Base-by-base conservation (phyloP, 2,113 vertebrate species). In the Aramus guarauna region DNA sequence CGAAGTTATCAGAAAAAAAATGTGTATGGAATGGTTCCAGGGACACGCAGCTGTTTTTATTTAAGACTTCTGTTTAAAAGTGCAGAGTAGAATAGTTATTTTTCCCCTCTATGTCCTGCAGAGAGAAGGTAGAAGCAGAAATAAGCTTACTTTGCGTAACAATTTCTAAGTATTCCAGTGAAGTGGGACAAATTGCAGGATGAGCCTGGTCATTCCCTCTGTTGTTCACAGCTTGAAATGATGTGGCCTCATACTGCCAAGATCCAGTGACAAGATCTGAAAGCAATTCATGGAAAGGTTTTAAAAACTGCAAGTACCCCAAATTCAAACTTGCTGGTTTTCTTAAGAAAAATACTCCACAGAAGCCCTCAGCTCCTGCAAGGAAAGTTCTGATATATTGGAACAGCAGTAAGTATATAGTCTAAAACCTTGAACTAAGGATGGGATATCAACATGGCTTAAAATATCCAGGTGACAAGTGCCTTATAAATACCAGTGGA, bases 181-280 rank as follows among this genome's bases (percentile, higher is more conserved):
- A 91, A 83, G 64, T 79, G 92, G 85, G 82, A 83, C 43, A 92
- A 97, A 95, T 67, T 82, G 36, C 52, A 84, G 73, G 39, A 52
- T 17, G 39, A 86, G 68, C 53, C 56, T 93, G 94, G 95, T 95
- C 72, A 90, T 91, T 78, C 17, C 6, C 48, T 81, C 50, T 75
- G 30, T 87, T 94, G 53, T 92, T 97, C 52, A 89, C 56, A 43
- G 83, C 36, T 94, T 94, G 92, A 94, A 88, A 85, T 72, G 60
- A 75, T 72, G 71, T 64, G 53, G 64, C 93, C 94, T 96, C 91
- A 95, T 88, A 74, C 52, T 86, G 77, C 64, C 89, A 78, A 96
- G 71, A 91, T 79, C 41, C 45, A 52, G 39, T 27, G 32, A 78
- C 47, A 62, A 79, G 50, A 90, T 69, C 73, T 88, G 71, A 90